Evolutionary conservation across 2,888 invertebrate genomes (phyloP), one percentile per base, ranked within the genome.

Genomic region (Brachyptera risi): DNA sequence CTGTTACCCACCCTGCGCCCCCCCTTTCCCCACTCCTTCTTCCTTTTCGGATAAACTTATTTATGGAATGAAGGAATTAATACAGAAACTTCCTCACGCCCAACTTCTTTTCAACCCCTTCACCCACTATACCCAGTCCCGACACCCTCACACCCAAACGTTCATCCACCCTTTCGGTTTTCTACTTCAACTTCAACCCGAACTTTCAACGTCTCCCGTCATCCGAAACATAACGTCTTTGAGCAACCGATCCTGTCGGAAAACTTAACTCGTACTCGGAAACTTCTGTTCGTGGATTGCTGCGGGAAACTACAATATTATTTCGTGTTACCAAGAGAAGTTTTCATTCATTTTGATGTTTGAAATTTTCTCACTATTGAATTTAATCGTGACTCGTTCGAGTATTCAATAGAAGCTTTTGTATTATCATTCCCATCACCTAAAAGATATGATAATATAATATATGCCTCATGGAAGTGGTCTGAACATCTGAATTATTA

Each of bases 61-160:
- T 54, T 54, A 54, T 54, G 54, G 35, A 54, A 54, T 35, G 54
- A 35, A 54, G 54, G 54, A 54, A 54, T 54, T 54, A 54, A 54
- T 54, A 54, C 35, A 54, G 54, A 54, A 54, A 54, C 54, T 54
- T 54, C 37, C 35, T 54, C 37, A n/a, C n/a, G 54, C 35, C 35
- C 37, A 54, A 54, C 54, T 23, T 37, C 54, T 54, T 54, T 35
- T 23, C 54, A 21, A 21, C 51, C 51, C 15, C 31, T 17, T 35
- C 51, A 9, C 51, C 13, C 21, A n/a, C n/a, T n/a, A n/a, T n/a
- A n/a, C n/a, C n/a, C n/a, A n/a, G n/a, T n/a, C n/a, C n/a, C n/a
- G n/a, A n/a, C n/a, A n/a, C n/a, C 21, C 47, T 11, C 49, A n/a
- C 26, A 21, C 49, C 49, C 24, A 2, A 24, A 23, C 24, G 3